These are phyloP conservation scores for Stomatorhinus walkeri DNA, from an alignment of 2,797 vertebrate genomes.

Conservation along the genomic window DNA sequence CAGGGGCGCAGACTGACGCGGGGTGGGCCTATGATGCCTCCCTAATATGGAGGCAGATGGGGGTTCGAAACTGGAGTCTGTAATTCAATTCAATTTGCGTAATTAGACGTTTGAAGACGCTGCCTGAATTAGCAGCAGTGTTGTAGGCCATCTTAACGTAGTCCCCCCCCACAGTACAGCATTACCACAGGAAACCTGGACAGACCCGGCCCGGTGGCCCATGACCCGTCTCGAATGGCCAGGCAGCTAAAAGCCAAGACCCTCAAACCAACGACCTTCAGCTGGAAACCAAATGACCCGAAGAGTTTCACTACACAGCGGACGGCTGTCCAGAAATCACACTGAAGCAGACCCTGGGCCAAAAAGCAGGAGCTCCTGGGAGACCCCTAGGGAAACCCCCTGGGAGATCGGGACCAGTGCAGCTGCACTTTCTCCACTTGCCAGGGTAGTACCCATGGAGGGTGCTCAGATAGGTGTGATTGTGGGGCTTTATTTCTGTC, in stretches of 20 bases:
- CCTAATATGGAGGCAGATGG: neutral
- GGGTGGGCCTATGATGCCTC: neutral
- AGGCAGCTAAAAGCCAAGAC: neutral
- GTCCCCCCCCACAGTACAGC: neutral
- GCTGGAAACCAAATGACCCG: neutral
- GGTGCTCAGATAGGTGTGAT: neutral
- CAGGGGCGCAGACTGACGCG: neutral
- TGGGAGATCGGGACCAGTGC: neutral
- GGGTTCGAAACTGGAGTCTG: neutral
- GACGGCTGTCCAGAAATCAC: neutral
- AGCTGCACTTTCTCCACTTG: neutral
- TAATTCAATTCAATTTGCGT: conserved; percentile 13
- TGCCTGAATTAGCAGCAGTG: neutral
- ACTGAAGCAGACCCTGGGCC: neutral
- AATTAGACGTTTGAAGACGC: neutral
- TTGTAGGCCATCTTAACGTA: too few relatives aligned
- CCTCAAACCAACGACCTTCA: neutral
- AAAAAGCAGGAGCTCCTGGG: neutral
- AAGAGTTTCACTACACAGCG: neutral
- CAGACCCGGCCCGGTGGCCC: neutral
- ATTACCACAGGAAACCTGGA: neutral
- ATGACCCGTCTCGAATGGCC: neutral
- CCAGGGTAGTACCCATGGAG: neutral
- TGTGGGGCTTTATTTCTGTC: neutral
- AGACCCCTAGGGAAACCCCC: neutral